Evolutionary conservation across 2,888 invertebrate species (phyloP).

Genomic region (Deilephila porcellus): DNA sequence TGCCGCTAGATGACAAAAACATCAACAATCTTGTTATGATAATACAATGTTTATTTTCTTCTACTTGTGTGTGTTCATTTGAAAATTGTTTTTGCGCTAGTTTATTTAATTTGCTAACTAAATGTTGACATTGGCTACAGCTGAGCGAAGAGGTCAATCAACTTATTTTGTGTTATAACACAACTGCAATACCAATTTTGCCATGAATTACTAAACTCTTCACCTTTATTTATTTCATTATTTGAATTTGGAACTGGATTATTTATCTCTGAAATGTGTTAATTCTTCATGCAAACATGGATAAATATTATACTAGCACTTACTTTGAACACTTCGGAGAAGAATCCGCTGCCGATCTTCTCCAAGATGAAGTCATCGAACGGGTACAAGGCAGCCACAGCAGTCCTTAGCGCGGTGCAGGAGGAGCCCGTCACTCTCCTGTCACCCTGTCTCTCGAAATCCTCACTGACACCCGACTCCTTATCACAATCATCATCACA

Average conservation of each 20-base stretch:
- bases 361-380: constrained; percentile 97
- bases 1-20: too few species aligned
- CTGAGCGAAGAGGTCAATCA: neutral
- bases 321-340: constrained; percentile 99
- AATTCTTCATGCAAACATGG: too few species aligned
- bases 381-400: constrained; percentile 95
- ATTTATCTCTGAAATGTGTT: neutral
- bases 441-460: constrained; percentile 78
- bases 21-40: neutral
- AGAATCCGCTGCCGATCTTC: constrained; percentile 97
- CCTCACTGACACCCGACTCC: constrained; percentile 81
- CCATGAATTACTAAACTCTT: neutral
- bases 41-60: neutral
- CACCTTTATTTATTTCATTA: neutral
- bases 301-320: constrained; percentile 56
- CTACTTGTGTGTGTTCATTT: neutral
- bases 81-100: neutral
- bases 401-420: constrained; percentile 95
- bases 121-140: constrained; percentile 7
- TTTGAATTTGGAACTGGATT: neutral
- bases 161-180: neutral
- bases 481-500: constrained; percentile 81
- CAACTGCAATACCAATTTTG: neutral
- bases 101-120: neutral
- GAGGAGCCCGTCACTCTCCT: constrained; percentile 85